These are phyloP conservation scores for Luffia ferchaultella DNA, from an alignment of 2,888 invertebrate species.

Conservation along the genomic window DNA sequence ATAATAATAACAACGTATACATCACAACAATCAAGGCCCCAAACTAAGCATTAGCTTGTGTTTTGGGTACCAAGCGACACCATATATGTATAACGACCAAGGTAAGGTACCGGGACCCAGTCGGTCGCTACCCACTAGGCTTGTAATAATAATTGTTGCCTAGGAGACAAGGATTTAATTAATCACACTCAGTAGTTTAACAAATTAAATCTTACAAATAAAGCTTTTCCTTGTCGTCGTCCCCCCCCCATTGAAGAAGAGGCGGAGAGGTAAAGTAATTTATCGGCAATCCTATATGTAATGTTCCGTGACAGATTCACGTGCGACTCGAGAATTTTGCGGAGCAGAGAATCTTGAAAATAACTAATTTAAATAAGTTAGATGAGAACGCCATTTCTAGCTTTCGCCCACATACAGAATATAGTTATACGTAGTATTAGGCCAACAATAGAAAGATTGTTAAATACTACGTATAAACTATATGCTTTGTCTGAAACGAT, in stretches of 20 bases:
- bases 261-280: background rate
- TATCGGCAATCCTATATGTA: background rate
- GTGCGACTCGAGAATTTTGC: background rate
- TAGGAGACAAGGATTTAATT: background rate
- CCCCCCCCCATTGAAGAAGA: background rate
- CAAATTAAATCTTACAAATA: background rate
- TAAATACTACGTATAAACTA: too few species aligned
- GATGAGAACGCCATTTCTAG: background rate
- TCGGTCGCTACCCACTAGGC: too few species aligned
- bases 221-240: background rate
- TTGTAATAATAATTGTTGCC: too few species aligned
- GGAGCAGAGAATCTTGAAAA: background rate
- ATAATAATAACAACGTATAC: too few species aligned
- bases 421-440: too few species aligned
- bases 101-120: too few species aligned
- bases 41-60: too few species aligned
- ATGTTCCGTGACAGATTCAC: background rate
- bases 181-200: background rate
- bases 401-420: background rate
- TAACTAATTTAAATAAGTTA: background rate
- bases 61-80: too few species aligned
- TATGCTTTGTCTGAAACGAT: too few species aligned
- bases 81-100: too few species aligned
- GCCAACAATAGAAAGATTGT: too few species aligned
- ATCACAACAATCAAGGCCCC: too few species aligned